These are phyloP conservation scores for Sander vitreus DNA, from an alignment of 2,113 vertebrate species.

Conservation along the genomic window DNA sequence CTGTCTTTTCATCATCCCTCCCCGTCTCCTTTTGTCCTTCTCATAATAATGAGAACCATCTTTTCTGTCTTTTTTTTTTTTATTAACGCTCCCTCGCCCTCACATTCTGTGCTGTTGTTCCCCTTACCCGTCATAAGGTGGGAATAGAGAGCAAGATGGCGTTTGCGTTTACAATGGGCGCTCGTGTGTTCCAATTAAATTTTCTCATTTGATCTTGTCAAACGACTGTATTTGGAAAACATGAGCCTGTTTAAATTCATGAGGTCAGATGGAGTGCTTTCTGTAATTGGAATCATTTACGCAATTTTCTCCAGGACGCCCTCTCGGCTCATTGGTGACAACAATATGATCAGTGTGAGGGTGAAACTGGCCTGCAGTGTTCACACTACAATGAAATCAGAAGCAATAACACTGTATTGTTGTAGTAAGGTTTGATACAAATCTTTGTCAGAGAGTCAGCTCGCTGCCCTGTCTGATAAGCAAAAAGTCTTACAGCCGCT, in stretches of 20 bases:
- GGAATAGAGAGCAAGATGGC: conserved; percentile 24
- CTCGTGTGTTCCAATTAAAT: conserved; percentile 55
- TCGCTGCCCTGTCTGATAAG: neutral
- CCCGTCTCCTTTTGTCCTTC: conserved; percentile 51
- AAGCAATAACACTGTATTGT: neutral
- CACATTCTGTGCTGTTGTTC: conserved; percentile 6
- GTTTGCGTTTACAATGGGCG: conserved; percentile 21
- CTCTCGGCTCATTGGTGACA: conserved; percentile 29
- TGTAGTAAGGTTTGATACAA: neutral
- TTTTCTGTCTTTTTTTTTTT: conserved; percentile 5
- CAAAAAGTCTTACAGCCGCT: too few relatives aligned
- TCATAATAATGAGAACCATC: conserved; percentile 48
- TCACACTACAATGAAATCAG: neutral
- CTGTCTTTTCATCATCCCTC: conserved; percentile 51
- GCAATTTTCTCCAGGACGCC: conserved; percentile 44
- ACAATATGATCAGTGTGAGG: conserved; percentile 14
- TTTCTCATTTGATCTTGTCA: conserved; percentile 70
- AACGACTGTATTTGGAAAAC: conserved; percentile 68
- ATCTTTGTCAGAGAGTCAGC: neutral
- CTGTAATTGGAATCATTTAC: conserved; percentile 74
- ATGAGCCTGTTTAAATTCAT: conserved; percentile 81
- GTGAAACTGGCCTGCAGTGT: neutral
- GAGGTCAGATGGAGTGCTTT: conserved; percentile 64
- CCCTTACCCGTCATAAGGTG: conserved; percentile 35
- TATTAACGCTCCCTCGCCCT: neutral